These are phyloP conservation scores for Antennarius striatus DNA, from an alignment of 2,113 vertebrate genomes.

Conservation along the genomic window DNA sequence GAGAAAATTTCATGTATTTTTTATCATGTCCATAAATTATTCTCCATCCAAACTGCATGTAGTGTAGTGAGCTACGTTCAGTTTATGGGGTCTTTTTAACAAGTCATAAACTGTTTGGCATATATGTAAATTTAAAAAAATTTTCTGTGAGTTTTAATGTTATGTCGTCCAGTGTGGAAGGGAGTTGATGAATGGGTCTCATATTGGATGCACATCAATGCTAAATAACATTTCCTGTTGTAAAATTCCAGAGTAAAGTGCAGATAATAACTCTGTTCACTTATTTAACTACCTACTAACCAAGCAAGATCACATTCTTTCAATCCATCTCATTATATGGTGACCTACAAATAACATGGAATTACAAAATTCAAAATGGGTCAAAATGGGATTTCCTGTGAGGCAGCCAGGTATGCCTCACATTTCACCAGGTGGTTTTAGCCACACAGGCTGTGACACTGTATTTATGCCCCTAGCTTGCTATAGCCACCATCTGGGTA, in stretches of 20 bases:
- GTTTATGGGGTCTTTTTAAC: slow-evolving; percentile 51
- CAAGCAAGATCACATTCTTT: neutral
- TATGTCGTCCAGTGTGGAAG: slow-evolving; percentile 11
- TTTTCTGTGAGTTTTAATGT: slow-evolving; percentile 15
- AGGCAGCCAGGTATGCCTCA: neutral
- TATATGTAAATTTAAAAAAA: slow-evolving; percentile 40
- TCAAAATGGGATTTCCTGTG: slow-evolving; percentile 20
- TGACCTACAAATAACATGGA: slow-evolving; percentile 1
- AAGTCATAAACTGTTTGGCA: slow-evolving; percentile 40
- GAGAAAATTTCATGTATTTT: slow-evolving; percentile 6
- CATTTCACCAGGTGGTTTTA: slow-evolving; percentile 20
- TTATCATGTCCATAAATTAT: slow-evolving; percentile 54
- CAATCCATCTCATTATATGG: neutral
- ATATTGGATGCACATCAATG: neutral
- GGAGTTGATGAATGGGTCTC: slow-evolving; percentile 37
- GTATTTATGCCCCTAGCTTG: slow-evolving; percentile 30
- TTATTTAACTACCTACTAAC: slow-evolving; percentile 24
- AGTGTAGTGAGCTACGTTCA: slow-evolving; percentile 6
- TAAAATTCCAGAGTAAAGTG: neutral
- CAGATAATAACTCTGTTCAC: slow-evolving; percentile 8
- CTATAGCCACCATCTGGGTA: slow-evolving; percentile 1
- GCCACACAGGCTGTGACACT: neutral
- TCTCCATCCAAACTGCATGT: slow-evolving; percentile 42
- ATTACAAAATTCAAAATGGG: neutral
- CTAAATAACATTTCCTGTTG: slow-evolving; percentile 7